These are phyloP conservation scores for Selenia dentaria DNA, from an alignment of 2,888 invertebrate species.

Conservation along the genomic window DNA sequence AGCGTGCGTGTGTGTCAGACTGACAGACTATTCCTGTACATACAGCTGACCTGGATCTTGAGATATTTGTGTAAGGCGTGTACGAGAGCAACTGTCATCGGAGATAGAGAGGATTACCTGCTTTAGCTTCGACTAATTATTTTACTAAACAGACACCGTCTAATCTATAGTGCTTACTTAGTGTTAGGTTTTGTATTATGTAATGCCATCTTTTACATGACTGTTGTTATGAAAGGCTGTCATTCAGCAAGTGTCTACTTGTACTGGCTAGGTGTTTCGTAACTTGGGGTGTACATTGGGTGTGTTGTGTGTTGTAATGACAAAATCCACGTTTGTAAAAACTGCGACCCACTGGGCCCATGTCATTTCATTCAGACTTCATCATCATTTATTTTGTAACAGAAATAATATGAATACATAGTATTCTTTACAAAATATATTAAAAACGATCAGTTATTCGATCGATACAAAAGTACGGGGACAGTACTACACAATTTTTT, in stretches of 20 bases:
- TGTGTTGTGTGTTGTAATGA: conserved; percentile 58
- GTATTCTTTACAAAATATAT: conserved; percentile 61
- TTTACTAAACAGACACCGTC: too few species aligned
- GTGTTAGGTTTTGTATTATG: too few species aligned
- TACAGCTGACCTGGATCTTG: too few species aligned
- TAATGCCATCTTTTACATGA: too few species aligned
- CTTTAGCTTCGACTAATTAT: neutral
- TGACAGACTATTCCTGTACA: too few species aligned
- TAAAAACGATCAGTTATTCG: conserved; percentile 33
- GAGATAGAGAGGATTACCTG: neutral
- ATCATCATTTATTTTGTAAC: conserved; percentile 68
- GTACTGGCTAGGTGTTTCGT: too few species aligned
- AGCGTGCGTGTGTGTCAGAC: too few species aligned
- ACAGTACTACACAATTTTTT: conserved; percentile 63
- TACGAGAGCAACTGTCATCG: neutral
- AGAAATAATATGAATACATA: conserved; percentile 70
- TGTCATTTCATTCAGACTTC: conserved; percentile 73
- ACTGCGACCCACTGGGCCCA: conserved; percentile 55
- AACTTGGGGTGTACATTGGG: conserved; percentile 10
- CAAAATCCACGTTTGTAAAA: conserved; percentile 59
- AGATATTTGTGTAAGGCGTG: too few species aligned
- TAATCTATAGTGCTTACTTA: too few species aligned
- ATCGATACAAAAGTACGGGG: conserved; percentile 44
- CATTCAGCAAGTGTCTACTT: too few species aligned
- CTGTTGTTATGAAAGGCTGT: too few species aligned